Evolutionary conservation across 2,888 invertebrate species (phyloP).

Genomic region (Prenolepis imparis): DNA sequence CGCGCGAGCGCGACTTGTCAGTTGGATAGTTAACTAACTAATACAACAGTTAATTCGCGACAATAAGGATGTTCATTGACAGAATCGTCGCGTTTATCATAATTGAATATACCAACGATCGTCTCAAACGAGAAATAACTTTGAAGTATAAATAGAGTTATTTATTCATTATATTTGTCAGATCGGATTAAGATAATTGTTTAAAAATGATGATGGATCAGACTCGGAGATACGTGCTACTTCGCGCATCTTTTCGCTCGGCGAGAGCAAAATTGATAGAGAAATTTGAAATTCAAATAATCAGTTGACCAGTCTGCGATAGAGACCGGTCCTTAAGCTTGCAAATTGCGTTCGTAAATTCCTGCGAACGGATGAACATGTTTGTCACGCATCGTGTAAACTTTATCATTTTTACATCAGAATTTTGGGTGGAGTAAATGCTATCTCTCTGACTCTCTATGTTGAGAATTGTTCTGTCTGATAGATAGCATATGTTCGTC

Average conservation of each 20-base stretch:
- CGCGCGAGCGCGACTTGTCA: neutral
- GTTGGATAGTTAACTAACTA: neutral
- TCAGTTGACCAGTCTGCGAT: neutral
- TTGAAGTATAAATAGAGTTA: neutral
- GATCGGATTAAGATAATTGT: neutral
- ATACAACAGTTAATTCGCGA: neutral
- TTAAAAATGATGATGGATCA: neutral
- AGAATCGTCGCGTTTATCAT: neutral
- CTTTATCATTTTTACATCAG: conserved; percentile 34
- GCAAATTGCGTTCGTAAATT: neutral
- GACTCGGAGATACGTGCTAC: neutral
- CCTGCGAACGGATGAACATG: conserved; percentile 5
- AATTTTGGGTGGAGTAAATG: conserved; percentile 17
- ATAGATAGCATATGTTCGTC: too few species aligned
- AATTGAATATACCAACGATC: neutral
- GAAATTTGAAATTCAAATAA: conserved; percentile 15
- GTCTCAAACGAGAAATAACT: neutral
- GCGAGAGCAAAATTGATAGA: neutral
- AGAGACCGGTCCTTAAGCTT: conserved; percentile 4
- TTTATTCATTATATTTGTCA: neutral
- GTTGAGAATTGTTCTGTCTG: neutral
- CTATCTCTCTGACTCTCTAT: neutral
- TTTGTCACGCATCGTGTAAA: conserved; percentile 22
- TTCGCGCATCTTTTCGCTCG: neutral
- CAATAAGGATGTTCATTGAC: neutral